Percentiles rank a stretch among this genome's conserved stretches.
Evolutionary conservation across 2,888 invertebrate genomes (phyloP).

Genomic region (Heliconius charithonia): DNA sequence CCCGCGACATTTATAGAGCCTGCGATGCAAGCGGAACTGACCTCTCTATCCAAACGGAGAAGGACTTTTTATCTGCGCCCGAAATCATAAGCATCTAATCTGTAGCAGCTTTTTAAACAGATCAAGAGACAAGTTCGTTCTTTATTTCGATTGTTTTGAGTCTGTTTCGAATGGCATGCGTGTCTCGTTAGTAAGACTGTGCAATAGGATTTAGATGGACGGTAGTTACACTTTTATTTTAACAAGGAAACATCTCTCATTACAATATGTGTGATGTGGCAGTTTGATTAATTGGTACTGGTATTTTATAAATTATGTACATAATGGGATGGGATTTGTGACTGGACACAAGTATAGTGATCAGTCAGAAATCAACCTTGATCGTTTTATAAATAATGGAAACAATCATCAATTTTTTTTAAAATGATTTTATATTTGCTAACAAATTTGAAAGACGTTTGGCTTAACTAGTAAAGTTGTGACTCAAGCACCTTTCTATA

Average conservation of each 20-base stretch:
- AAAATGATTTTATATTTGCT: too few relatives aligned
- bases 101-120: constrained; percentile 52
- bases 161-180: constrained; percentile 53
- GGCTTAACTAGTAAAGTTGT: too few relatives aligned
- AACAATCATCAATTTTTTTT: too few relatives aligned
- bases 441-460: too few relatives aligned
- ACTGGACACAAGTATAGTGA: too few relatives aligned
- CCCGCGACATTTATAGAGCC: constrained; percentile 68
- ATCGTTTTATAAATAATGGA: too few relatives aligned
- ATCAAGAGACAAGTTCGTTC: constrained; percentile 52
- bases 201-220: constrained; percentile 57
- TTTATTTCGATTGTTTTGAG: constrained; percentile 57
- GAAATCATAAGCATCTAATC: constrained; percentile 59
- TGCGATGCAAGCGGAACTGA: constrained; percentile 60
- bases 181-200: constrained; percentile 56
- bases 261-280: constrained; percentile 46
- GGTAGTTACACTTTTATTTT: constrained; percentile 44
- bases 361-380: too few relatives aligned
- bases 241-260: constrained; percentile 59
- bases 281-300: background rate
- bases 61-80: constrained; percentile 59
- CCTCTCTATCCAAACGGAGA: constrained; percentile 61
- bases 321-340: too few relatives aligned
- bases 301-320: too few relatives aligned
- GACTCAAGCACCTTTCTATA: too few relatives aligned